These are phyloP conservation scores for Trichonephila clavipes DNA, from an alignment of 1,140 invertebrate species.

Conservation along the genomic window DNA sequence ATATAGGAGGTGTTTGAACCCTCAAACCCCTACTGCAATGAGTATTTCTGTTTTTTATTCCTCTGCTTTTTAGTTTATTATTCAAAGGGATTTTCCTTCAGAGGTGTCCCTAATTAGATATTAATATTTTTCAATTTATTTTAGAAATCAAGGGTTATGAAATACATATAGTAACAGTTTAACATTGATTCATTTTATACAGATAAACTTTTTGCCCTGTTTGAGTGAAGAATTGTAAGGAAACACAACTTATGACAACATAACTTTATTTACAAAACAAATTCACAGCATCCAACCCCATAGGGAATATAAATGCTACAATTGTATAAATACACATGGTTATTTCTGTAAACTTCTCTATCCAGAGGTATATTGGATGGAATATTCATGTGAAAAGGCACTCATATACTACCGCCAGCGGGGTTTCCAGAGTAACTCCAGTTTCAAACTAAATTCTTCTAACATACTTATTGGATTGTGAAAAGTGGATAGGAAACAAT, in stretches of 20 bases:
- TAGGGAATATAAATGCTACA: conserved; percentile 20
- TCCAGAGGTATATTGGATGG: conserved; percentile 14
- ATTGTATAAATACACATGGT: background rate
- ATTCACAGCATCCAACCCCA: conserved; percentile 6
- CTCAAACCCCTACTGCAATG: too few relatives aligned
- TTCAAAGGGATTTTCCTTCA: too few relatives aligned
- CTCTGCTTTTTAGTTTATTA: too few relatives aligned
- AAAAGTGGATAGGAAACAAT: background rate
- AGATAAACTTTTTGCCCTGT: too few relatives aligned
- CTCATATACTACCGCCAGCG: conserved; percentile 1
- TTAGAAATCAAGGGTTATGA: too few relatives aligned
- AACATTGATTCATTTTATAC: too few relatives aligned
- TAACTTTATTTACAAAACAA: conserved; percentile 37
- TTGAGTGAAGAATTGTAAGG: background rate
- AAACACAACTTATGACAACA: background rate
- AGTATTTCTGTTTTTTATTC: too few relatives aligned
- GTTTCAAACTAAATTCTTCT: background rate
- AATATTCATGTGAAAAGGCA: conserved; percentile 4
- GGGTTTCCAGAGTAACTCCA: background rate
- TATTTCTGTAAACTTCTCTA: background rate
- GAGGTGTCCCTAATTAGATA: too few relatives aligned
- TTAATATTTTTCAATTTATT: too few relatives aligned
- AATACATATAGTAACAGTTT: too few relatives aligned
- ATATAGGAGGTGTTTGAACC: too few relatives aligned
- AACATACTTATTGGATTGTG: background rate